Conservation (phyloP, 2,797 vertebrate genomes). For the Schizopygopsis malacanthus region DNA sequence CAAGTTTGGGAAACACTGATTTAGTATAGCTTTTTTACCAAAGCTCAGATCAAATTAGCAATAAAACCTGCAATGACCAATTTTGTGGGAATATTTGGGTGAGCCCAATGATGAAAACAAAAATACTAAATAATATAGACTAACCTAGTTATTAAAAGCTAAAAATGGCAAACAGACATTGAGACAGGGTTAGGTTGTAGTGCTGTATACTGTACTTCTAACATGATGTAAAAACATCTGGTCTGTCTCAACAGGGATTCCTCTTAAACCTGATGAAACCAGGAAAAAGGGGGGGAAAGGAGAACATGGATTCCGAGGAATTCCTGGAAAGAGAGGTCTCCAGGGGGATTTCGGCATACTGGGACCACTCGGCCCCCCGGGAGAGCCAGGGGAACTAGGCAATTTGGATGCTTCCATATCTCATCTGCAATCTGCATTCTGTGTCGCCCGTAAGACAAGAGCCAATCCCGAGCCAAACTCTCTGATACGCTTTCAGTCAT, state of each 20-base stretch:
- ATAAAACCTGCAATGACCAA: not conserved
- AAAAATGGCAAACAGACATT: not conserved
- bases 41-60: not conserved
- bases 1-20: too few relatives aligned
- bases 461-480: conserved; percentile 51
- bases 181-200: not conserved
- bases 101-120: not conserved
- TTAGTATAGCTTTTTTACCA: not conserved
- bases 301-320: conserved; percentile 65
- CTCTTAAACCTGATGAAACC: conserved; percentile 38
- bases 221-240: not conserved
- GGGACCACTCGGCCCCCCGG: conserved; percentile 62
- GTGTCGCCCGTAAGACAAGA: conserved; percentile 69
- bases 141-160: not conserved
- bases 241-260: conserved; percentile 69
- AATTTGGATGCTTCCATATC: conserved; percentile 68
- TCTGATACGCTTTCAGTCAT: conserved; percentile 74
- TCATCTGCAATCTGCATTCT: conserved; percentile 79
- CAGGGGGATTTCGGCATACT: conserved; percentile 61
- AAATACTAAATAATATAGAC: not conserved
- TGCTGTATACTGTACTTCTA: not conserved
- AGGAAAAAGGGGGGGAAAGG: conserved; percentile 77
- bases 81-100: not conserved
- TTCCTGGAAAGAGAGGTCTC: conserved; percentile 77
- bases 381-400: conserved; percentile 69